Evolutionary conservation across 2,797 vertebrate species (phyloP).

Genomic region (Kryptolebias ocellatus): DNA sequence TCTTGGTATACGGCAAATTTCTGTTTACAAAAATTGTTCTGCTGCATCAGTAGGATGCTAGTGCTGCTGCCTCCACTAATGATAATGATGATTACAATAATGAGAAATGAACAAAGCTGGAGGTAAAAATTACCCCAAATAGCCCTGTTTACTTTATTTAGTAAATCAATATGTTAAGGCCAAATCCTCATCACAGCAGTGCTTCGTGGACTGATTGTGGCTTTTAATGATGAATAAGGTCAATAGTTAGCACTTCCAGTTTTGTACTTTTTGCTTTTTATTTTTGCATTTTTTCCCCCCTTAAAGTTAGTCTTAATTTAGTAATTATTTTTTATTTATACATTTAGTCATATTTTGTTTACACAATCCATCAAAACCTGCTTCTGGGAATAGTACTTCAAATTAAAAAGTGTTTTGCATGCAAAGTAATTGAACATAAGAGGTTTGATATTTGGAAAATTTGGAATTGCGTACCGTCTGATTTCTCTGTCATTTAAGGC

Average conservation of each 20-base stretch:
- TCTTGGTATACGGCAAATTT: conserved; percentile 8
- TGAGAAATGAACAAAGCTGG: conserved; percentile 24
- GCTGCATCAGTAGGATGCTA: conserved; percentile 12
- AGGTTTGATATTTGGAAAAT: conserved; percentile 1
- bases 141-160: conserved; percentile 17
- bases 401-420: conserved; percentile 2
- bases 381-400: background rate
- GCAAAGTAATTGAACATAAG: background rate
- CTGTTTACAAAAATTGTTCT: conserved; percentile 25
- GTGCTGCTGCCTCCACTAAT: conserved; percentile 22
- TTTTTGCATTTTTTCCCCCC: background rate
- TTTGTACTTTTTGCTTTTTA: background rate
- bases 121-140: conserved; percentile 28
- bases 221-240: conserved; percentile 3
- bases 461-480: background rate
- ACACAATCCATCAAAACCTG: background rate
- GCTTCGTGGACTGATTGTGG: background rate
- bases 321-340: no score
- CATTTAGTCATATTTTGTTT: background rate
- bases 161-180: conserved; percentile 16
- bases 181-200: conserved; percentile 5
- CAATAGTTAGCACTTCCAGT: background rate
- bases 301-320: background rate
- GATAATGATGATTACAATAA: conserved; percentile 44
- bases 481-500: conserved; percentile 3